Conservation (phyloP, 2,113 vertebrate genomes). For the Caretta caretta region DNA sequence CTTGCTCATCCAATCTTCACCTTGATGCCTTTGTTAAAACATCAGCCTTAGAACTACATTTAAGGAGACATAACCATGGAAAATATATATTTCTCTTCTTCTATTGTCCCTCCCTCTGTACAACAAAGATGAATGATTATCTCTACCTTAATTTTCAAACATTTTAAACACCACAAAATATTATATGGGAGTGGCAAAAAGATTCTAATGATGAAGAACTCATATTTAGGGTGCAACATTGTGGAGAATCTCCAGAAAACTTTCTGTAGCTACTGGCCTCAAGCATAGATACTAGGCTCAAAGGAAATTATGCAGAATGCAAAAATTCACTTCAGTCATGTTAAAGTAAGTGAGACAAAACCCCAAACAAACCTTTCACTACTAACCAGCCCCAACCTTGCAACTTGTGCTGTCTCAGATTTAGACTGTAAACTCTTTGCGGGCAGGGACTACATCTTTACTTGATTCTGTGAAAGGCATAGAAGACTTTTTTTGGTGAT, state of each 20-base stretch:
- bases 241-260: neutral
- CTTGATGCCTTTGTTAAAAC: neutral
- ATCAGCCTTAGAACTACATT: neutral
- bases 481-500: neutral
- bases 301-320: neutral
- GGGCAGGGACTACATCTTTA: neutral
- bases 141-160: neutral
- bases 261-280: neutral
- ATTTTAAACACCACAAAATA: neutral
- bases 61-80: neutral
- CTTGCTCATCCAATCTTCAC: neutral
- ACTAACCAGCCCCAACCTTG: neutral
- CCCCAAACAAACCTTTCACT: neutral
- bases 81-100: neutral
- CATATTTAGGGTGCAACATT: neutral
- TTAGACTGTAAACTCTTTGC: neutral
- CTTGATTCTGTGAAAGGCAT: neutral
- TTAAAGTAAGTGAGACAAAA: neutral
- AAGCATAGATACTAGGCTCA: neutral
- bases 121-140: neutral
- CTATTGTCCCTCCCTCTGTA: neutral
- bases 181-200: neutral
- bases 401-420: neutral
- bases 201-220: neutral
- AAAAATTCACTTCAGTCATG: neutral